Evolutionary conservation across 1,140 invertebrate genomes (phyloP).

Genomic region (Arctopsyche grandis): DNA sequence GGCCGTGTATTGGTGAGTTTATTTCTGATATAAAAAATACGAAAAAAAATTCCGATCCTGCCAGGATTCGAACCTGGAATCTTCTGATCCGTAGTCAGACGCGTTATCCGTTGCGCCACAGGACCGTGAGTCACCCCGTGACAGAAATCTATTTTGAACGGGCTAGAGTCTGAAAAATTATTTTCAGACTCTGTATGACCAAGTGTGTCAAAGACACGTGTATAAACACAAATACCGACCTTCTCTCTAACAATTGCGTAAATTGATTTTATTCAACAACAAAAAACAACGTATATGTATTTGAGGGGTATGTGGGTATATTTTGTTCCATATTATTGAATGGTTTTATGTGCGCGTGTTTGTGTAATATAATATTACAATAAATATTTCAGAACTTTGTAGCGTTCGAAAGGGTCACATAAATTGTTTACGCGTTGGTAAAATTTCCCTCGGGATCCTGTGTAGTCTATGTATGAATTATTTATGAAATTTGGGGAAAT

Average conservation of each 20-base stretch:
- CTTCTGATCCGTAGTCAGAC: constrained; percentile 92
- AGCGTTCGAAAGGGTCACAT: constrained; percentile 35
- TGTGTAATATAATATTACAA: neutral
- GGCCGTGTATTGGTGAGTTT: too few relatives aligned
- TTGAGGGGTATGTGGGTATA: too few relatives aligned
- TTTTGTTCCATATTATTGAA: too few relatives aligned
- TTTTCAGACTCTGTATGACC: too few relatives aligned
- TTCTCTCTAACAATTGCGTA: too few relatives aligned
- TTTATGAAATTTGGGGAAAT: constrained; percentile 47
- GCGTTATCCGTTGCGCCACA: constrained; percentile 93
- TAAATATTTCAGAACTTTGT: neutral
- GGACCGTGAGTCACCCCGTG: constrained; percentile 64
- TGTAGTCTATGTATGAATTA: constrained; percentile 27
- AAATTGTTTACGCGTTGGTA: constrained; percentile 9
- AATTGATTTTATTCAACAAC: too few relatives aligned
- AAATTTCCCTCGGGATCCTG: constrained; percentile 37
- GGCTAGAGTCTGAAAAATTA: too few relatives aligned
- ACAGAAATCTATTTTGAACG: too few relatives aligned
- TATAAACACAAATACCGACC: neutral
- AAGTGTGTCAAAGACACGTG: neutral
- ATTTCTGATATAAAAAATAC: constrained; percentile 48
- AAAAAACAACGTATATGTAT: too few relatives aligned
- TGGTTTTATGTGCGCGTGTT: too few relatives aligned
- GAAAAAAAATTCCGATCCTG: constrained; percentile 69
- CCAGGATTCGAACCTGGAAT: constrained; percentile 93